A percentile compares a stretch with the other conserved stretches of the same genome.
Conservation (phyloP, 2,888 invertebrate species). For the Apeira syringaria region DNA sequence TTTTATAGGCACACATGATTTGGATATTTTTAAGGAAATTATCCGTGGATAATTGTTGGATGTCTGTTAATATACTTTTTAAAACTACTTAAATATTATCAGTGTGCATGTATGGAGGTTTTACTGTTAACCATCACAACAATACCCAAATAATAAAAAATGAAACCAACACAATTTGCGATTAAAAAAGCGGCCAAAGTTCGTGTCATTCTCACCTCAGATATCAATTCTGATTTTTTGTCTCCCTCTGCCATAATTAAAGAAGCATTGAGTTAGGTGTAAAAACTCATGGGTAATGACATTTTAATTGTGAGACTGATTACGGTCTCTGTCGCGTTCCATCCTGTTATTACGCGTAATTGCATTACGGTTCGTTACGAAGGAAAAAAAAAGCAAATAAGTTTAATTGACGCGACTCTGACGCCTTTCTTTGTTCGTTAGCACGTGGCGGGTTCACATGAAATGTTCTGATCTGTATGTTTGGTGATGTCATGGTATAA, state of each 20-base stretch:
- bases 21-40: too few relatives aligned
- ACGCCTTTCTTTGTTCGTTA: slow-evolving; percentile 73
- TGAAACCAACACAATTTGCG: background rate
- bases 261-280: slow-evolving; percentile 58
- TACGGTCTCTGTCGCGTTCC: slow-evolving; percentile 73
- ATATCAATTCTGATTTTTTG: slow-evolving; percentile 25
- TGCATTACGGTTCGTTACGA: slow-evolving; percentile 82
- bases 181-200: background rate
- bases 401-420: slow-evolving; percentile 77
- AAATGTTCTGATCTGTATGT: slow-evolving; percentile 21
- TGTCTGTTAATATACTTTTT: too few relatives aligned
- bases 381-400: slow-evolving; percentile 70
- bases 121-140: too few relatives aligned
- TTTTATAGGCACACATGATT: too few relatives aligned
- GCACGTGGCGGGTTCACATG: slow-evolving; percentile 72
- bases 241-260: slow-evolving; percentile 53
- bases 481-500: too few relatives aligned
- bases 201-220: slow-evolving; percentile 10
- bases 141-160: too few relatives aligned
- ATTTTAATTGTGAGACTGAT: slow-evolving; percentile 80
- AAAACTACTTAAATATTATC: too few relatives aligned
- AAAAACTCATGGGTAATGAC: slow-evolving; percentile 77
- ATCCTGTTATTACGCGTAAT: slow-evolving; percentile 82
- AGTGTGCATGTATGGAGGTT: too few relatives aligned
- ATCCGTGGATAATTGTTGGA: too few relatives aligned